A percentile compares a stretch with the other conserved stretches of the same genome.
Conservation (phyloP, 92 coral and sea anemone species). For the Paragorgia papillata region DNA sequence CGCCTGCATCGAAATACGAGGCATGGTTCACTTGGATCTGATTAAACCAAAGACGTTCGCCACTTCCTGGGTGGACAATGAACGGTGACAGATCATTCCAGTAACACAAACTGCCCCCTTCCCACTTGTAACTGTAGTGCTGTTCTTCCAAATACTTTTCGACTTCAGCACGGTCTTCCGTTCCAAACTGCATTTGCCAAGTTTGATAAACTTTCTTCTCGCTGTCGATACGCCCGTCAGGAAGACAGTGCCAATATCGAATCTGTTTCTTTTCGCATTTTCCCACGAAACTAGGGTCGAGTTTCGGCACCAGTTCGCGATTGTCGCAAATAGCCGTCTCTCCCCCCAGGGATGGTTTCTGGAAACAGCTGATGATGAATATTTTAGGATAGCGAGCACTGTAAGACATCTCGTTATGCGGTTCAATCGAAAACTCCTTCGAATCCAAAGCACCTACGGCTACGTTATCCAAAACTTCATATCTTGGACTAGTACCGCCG, state of each 20-base stretch:
- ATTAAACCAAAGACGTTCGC: conserved; percentile 46
- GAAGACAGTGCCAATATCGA: conserved; percentile 53
- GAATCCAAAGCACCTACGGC: conserved; percentile 13
- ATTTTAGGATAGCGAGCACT: conserved; percentile 42
- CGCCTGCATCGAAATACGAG: background rate
- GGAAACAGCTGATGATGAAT: conserved; percentile 20
- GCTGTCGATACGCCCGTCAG: conserved; percentile 13
- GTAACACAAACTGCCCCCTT: background rate
- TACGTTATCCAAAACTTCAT: conserved; percentile 27
- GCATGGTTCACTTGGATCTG: conserved; percentile 16
- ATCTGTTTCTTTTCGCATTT: conserved; percentile 58
- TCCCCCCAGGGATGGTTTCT: conserved; percentile 48
- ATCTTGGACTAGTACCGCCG: conserved; percentile 54
- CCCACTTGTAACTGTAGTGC: conserved; percentile 31
- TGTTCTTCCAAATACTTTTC: background rate
- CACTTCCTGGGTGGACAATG: conserved; percentile 21
- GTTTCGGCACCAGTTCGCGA: conserved; percentile 47
- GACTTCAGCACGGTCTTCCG: conserved; percentile 50
- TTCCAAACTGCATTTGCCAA: conserved; percentile 66
- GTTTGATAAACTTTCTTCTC: background rate
- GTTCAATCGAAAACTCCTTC: conserved; percentile 48
- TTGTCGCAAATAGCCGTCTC: conserved; percentile 56
- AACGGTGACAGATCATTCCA: conserved; percentile 22
- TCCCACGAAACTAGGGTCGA: conserved; percentile 53
- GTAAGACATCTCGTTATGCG: conserved; percentile 65